Evolutionary conservation across 92 coral and sea anemone species (phyloP).

Genomic region (Actinostola sp.): DNA sequence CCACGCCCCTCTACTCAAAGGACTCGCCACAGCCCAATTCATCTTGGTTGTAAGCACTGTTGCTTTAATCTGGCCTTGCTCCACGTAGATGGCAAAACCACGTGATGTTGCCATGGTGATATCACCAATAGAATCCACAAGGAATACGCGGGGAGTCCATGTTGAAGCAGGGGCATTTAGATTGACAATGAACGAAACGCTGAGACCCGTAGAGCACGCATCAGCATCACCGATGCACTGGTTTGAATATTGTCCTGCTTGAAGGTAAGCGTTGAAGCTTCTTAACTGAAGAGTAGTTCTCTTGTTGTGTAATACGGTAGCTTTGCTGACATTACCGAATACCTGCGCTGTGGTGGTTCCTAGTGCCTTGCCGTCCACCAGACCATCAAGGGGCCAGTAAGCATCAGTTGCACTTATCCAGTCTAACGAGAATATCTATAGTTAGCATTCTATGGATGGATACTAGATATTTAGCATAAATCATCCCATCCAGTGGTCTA

Average conservation of each 20-base stretch:
- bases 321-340: slow-evolving; percentile 61
- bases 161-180: slow-evolving; percentile 58
- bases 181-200: slow-evolving; percentile 73
- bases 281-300: slow-evolving; percentile 57
- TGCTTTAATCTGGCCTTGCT: slow-evolving; percentile 50
- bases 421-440: slow-evolving; percentile 41
- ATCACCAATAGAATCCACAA: slow-evolving; percentile 80
- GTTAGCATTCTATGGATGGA: not conserved
- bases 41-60: slow-evolving; percentile 48
- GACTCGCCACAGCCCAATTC: slow-evolving; percentile 33
- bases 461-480: not conserved
- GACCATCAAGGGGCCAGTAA: slow-evolving; percentile 86
- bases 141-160: slow-evolving; percentile 65
- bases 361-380: slow-evolving; percentile 59
- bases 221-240: slow-evolving; percentile 73
- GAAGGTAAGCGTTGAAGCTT: slow-evolving; percentile 56
- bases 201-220: slow-evolving; percentile 67
- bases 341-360: slow-evolving; percentile 75
- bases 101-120: slow-evolving; percentile 40
- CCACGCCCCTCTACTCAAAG: slow-evolving; percentile 74
- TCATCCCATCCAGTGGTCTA: too few relatives aligned
- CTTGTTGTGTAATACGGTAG: slow-evolving; percentile 50
- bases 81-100: slow-evolving; percentile 78
- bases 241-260: slow-evolving; percentile 48
- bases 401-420: slow-evolving; percentile 89